Evolutionary conservation across 2,113 vertebrate genomes (phyloP), one percentile per base, ranked within the genome.

Genomic region (Psophia crepitans): DNA sequence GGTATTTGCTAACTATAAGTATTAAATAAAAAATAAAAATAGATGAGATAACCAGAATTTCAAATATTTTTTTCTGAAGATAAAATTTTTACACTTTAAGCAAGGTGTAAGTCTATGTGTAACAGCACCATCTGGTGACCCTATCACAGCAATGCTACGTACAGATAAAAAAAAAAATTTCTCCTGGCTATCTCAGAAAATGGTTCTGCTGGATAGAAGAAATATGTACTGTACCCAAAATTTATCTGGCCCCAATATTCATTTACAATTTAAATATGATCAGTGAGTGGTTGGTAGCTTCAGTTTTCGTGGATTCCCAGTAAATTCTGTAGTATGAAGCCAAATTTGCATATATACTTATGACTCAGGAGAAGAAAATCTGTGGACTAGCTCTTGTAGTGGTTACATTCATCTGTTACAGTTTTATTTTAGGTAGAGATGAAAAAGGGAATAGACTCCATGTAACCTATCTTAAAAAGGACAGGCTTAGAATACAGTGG

Each of bases 101-200:
- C 15, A 76, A 51, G 6, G 12, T 33, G 3, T 33, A 87, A 77
- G 74, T 71, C 22, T 85, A 6, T 37, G 18, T 68, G n/a, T 89
- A 85, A 85, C 53, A 93, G 69, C 91, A 82, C 69, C 88, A 93
- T 48, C 64, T 91, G 46, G 48, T 93, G 91, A 81, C 19, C 35
- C 12, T 68, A 20, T 21, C 12, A 46, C 8, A 73, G 24, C 18
- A 82, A 41, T 63, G 35, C 21, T 54, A 53, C 43, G 66, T 28
- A 39, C 12, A 26, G 18, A 24, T 61, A 84, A n/a, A 54, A 18
- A 54, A 30, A 16, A 43, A 46, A 65, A 46, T 8, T 48, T 44
- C 7, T 37, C 32, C 10, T 70, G 37, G 2, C 8, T 61, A 9
- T 27, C 26, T 32, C 12, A 78, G 57, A 74, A 78, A 70, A 49